Evolutionary conservation across 2,113 vertebrate species (phyloP), one percentile per base, ranked within the genome.

Genomic region (Nothocercus nigrocapillus): DNA sequence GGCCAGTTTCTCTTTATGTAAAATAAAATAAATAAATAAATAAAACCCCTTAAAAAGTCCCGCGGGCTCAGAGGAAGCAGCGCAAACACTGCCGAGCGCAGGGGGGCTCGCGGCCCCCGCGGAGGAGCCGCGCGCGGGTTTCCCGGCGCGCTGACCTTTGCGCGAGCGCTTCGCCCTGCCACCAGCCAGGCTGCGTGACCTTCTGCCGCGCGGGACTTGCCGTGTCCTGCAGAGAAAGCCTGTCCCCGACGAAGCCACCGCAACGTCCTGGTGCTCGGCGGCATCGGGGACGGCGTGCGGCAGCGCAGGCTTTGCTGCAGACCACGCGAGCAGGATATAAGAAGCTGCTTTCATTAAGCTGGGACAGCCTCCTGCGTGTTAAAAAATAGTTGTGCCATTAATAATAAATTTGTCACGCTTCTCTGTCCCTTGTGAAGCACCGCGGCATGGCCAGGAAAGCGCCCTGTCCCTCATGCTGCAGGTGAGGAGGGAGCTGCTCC

Each of bases 331-430:
- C 58, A 79, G 87, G 69, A 47, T 81, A 85, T 63, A 74, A 88
- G 91, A 93, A 28, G 49, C 90, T 70, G 88, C 1, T 89, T 94
- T 95, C 82, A 89, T 95, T 95, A 95, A 95, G 89, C 87, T 95
- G 24, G 67, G 95, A 91, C 85, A 94, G 85, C 51, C 68, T 95
- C 91, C 89, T 74, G 67, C 4, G 1, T 94, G 83, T 94, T 94
- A 90, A 95, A 92, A 88, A 88, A 89, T 95, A 92, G 76, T 95
- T 86, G 68, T 85, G 94, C 72, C 64, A 85, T 97, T 94, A 96
- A 96, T 97, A 95, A 95, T 95, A 90, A 56, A 95, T 96, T 91
- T 91, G n/a, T 85, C 87, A 91, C 72, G 72, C 91, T 89, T 95
- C 91, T 85, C 63, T 88, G 94, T 93, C 87, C 59, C 75, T 70